A percentile compares a stretch with the other conserved stretches of the same genome.
These are phyloP conservation scores for Nothocercus nigrocapillus DNA, from an alignment of 2,113 vertebrate species.

Conservation along the genomic window DNA sequence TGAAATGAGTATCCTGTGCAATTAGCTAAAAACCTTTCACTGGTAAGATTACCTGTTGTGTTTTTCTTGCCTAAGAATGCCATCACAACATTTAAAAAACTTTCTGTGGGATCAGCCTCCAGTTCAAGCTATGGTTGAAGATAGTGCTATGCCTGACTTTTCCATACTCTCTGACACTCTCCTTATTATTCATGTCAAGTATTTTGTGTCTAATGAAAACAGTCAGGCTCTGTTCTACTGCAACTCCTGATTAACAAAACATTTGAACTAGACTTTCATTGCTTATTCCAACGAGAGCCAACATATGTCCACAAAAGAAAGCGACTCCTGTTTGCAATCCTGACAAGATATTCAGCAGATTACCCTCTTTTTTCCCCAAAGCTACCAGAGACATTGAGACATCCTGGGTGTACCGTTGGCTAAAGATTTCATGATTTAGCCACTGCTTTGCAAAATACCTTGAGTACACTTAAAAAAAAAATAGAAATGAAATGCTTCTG, in stretches of 20 bases:
- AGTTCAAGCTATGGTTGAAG: background rate
- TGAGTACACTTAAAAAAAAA: background rate
- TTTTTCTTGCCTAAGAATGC: background rate
- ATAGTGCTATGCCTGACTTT: fast-evolving
- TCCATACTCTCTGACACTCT: background rate
- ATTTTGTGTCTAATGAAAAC: background rate
- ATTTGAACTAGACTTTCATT: background rate
- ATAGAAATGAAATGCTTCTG: background rate
- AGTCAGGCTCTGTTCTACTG: background rate
- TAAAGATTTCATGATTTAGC: background rate
- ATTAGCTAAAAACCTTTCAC: background rate
- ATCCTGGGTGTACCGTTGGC: background rate
- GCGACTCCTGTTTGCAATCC: background rate
- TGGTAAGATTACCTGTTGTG: background rate
- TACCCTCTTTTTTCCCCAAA: background rate
- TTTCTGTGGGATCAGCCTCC: background rate
- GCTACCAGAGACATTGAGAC: background rate
- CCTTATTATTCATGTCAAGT: background rate
- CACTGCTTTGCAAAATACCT: background rate
- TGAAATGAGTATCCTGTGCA: background rate
- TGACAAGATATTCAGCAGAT: background rate
- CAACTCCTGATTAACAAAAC: background rate
- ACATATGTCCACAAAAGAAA: background rate
- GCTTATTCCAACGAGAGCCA: background rate
- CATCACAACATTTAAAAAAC: background rate